Evolutionary conservation across 2,797 vertebrate species (phyloP).

Genomic region (Pitangus sulphuratus): DNA sequence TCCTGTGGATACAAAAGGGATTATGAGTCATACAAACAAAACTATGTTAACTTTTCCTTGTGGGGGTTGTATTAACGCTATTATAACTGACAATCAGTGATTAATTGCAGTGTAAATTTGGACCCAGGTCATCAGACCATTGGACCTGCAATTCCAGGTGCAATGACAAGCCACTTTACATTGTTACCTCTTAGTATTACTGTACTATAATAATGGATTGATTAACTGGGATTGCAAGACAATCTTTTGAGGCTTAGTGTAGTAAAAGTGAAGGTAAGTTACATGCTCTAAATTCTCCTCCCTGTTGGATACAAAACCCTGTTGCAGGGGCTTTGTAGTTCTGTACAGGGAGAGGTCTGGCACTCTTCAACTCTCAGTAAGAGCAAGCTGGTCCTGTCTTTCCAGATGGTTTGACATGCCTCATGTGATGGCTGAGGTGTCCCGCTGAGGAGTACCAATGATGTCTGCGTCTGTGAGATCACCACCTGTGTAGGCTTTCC

Average conservation of each 20-base stretch:
- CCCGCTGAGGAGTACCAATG: not conserved
- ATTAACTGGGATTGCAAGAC: not conserved
- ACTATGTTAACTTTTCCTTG: constrained; percentile 12
- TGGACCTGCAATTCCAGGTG: not conserved
- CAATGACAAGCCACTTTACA: not conserved
- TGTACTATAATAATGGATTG: not conserved
- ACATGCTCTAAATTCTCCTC: not conserved
- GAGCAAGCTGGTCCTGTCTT: not conserved
- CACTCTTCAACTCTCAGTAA: not conserved
- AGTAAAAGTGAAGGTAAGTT: not conserved
- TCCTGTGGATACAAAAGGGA: not conserved
- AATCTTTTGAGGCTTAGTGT: not conserved
- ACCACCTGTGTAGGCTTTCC: not conserved
- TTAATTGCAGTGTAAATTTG: not conserved
- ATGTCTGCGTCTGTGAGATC: not conserved
- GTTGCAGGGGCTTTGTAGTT: not conserved
- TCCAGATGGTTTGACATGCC: not conserved
- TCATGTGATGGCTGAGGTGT: not conserved
- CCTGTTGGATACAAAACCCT: not conserved
- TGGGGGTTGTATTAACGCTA: not conserved
- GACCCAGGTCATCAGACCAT: not conserved
- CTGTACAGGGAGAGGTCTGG: not conserved
- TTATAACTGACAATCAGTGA: not conserved
- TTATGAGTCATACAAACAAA: constrained; percentile 30
- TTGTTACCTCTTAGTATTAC: not conserved